Evolutionary conservation across 2,113 vertebrate species (phyloP).

Genomic region (Trogon melanurus): DNA sequence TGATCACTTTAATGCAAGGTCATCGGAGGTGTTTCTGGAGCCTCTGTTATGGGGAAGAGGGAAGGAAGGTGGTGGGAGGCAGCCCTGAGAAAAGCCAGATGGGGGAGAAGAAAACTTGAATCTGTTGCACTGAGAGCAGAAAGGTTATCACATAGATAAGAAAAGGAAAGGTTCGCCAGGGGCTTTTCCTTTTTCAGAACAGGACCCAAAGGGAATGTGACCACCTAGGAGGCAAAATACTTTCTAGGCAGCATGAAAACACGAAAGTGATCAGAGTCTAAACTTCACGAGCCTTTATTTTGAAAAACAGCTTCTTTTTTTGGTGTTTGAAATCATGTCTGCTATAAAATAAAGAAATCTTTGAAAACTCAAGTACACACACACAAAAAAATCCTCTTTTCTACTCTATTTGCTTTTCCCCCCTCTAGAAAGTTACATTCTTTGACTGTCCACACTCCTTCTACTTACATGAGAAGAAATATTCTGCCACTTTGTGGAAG

Average conservation of each 20-base stretch:
- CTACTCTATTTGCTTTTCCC: constrained; percentile 70
- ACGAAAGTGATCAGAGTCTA: constrained; percentile 66
- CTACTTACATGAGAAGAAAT: constrained; percentile 69
- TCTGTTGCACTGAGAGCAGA: background rate
- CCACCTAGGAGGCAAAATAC: constrained; percentile 13
- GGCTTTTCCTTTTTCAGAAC: background rate
- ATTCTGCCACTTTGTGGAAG: constrained; percentile 65
- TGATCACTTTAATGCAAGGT: constrained; percentile 50
- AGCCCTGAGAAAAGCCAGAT: background rate
- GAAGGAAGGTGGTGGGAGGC: background rate
- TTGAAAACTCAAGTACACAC: constrained; percentile 11
- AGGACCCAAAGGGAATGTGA: background rate
- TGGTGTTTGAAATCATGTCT: constrained; percentile 1
- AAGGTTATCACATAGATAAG: background rate
- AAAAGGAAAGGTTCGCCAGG: background rate
- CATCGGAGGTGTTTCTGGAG: background rate
- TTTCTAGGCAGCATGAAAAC: constrained; percentile 31
- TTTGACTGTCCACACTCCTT: constrained; percentile 70
- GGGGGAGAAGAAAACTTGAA: background rate
- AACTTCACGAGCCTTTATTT: constrained; percentile 50
- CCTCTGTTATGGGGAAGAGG: background rate
- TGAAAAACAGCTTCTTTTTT: constrained; percentile 58
- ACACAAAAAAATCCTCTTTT: constrained; percentile 65
- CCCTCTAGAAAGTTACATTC: constrained; percentile 71
- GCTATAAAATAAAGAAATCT: constrained; percentile 72